Conservation (phyloP, 2,888 invertebrate species). For the Saturnia japonica region DNA sequence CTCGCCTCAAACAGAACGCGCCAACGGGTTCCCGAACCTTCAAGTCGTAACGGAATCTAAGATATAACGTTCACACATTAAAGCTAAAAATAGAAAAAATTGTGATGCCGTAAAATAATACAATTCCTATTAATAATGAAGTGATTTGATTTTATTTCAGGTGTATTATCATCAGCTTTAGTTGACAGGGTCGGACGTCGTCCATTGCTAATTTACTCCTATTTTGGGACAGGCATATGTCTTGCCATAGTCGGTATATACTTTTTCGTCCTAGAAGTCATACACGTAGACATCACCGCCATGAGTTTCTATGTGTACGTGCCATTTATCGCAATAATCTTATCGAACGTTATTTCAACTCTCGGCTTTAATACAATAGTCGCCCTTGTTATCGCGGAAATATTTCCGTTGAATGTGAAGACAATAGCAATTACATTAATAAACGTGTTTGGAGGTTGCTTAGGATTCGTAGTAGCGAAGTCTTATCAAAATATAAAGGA, state of each 20-base stretch:
- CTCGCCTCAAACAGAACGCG: not conserved
- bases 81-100: not conserved
- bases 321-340: conserved; percentile 59
- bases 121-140: not conserved
- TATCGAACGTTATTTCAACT: conserved; percentile 47
- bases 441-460: conserved; percentile 62
- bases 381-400: conserved; percentile 72
- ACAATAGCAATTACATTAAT: conserved; percentile 72
- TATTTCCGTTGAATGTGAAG: conserved; percentile 78
- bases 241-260: conserved; percentile 50
- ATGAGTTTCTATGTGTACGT: conserved; percentile 42
- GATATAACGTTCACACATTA: not conserved
- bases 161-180: conserved; percentile 46
- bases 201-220: conserved; percentile 61
- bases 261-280: conserved; percentile 46
- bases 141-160: conserved; percentile 35
- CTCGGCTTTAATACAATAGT: conserved; percentile 70
- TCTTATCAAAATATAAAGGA: conserved; percentile 71
- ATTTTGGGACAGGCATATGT: conserved; percentile 47
- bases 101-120: not conserved
- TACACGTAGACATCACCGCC: conserved; percentile 24
- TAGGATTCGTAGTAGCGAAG: conserved; percentile 69
- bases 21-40: not conserved
- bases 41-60: not conserved
- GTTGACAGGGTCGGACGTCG: conserved; percentile 60